Evolutionary conservation across 2,797 vertebrate species (phyloP), one percentile per base, ranked within the genome.

Genomic region (Hydrolagus colliei): DNA sequence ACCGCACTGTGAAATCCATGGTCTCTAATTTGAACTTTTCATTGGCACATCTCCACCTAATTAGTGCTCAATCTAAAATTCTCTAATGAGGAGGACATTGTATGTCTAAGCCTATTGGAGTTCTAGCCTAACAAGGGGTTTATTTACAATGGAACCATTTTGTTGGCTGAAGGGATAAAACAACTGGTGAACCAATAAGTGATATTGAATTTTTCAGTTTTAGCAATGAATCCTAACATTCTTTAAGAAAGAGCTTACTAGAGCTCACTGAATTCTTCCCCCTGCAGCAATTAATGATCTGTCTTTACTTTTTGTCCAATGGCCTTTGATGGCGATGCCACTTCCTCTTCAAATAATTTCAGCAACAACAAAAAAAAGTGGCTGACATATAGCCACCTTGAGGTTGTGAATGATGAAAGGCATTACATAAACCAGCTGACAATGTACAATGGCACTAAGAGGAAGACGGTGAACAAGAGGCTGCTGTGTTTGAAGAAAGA

Each of bases 381-480:
- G 65, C 79, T 84, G 79, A 71, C 79, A 84, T 84, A 52, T 52
- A 52, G 79, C 65, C 79, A 82, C 79, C 79, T 84, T 84, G 63
- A 84, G 79, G 32, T 84, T 84, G 14, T 84, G 79, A 84, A 71
- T 84, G 79, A 84, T 84, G 79, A 84, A 84, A 84, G 85, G 85
- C 71, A 86, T 73, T 86, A 35, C 73, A 86, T 86, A 75, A 75
- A 86, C 73, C 72, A 59, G 59, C 71, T 82, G 71, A 79, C 88
- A 90, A 89, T 89, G 79, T 86, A 88, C 87, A 89, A 89, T 88
- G 82, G 63, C 35, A 87, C 85, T 1, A 52, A 88, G 72, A 35
- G 8, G 82, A 87, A 86, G 85, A 68, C 65, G 13, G 65, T 86
- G 84, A 89, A 91, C 90, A 91, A 88, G 84, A 20, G 52, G 63